A percentile compares a stretch with the other conserved stretches of the same genome.
These are phyloP conservation scores for Plebejus anna DNA, from an alignment of 2,888 invertebrate genomes.

Conservation along the genomic window DNA sequence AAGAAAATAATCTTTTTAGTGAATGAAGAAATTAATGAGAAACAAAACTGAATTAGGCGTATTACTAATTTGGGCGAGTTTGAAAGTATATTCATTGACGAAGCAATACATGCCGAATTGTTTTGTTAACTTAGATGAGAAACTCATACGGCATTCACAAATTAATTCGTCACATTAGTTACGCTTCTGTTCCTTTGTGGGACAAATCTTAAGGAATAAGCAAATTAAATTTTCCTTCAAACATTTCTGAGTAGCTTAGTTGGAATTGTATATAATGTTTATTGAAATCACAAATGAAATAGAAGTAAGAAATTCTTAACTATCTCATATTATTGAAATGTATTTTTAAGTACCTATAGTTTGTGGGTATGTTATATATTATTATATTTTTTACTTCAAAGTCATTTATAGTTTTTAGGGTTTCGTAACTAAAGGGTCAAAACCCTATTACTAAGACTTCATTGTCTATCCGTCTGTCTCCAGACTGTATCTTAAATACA, in stretches of 20 bases:
- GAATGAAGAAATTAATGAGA: no score
- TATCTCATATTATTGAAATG: no score
- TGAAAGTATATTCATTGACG: background rate
- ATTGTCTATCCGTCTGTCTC: no score
- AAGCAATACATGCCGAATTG: background rate
- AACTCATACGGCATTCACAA: background rate
- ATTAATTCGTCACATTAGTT: background rate
- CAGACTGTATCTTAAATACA: no score
- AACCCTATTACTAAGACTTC: no score
- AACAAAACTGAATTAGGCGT: no score
- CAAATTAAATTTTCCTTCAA: background rate
- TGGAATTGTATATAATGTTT: background rate
- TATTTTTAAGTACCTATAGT: no score
- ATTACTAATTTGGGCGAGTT: background rate
- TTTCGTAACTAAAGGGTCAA: no score
- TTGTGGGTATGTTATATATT: no score
- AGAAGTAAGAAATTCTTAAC: background rate
- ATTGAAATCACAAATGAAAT: background rate
- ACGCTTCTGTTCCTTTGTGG: constrained; percentile 10
- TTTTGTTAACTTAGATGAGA: background rate
- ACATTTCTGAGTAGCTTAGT: background rate
- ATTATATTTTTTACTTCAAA: no score
- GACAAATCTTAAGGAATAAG: background rate
- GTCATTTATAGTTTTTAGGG: no score
- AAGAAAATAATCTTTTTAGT: no score